Percentiles rank a stretch among this genome's conserved stretches.
These are phyloP conservation scores for Disparrhopalites patrizii DNA, from an alignment of 2,888 invertebrate genomes.

Conservation along the genomic window DNA sequence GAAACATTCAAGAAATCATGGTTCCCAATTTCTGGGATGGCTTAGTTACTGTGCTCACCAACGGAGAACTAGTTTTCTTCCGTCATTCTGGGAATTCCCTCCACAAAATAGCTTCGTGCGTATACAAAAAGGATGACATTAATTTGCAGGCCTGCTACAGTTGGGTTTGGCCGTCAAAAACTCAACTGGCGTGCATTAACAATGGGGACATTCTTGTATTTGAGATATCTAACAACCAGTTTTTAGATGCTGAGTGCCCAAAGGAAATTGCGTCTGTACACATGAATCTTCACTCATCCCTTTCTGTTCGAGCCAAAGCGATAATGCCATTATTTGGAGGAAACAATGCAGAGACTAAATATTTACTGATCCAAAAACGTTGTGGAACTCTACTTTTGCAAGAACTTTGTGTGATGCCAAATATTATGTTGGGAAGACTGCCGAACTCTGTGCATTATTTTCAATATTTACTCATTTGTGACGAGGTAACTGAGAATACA, in stretches of 20 bases:
- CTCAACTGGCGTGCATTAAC: slow-evolving; percentile 29
- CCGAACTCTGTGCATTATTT: slow-evolving; percentile 15
- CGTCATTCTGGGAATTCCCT: slow-evolving; percentile 2
- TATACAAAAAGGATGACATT: background rate
- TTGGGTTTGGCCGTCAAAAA: slow-evolving; percentile 41
- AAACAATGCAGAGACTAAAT: slow-evolving; percentile 9
- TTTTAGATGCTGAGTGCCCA: background rate
- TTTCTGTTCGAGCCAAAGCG: slow-evolving; percentile 16
- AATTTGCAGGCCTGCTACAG: slow-evolving; percentile 25
- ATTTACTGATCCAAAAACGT: slow-evolving; percentile 24
- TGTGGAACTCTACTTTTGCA: slow-evolving; percentile 27
- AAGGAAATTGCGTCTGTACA: background rate
- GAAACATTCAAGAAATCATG: slow-evolving; percentile 31
- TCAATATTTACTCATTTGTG: background rate
- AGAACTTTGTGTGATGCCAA: slow-evolving; percentile 13
- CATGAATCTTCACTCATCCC: background rate
- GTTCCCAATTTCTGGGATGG: slow-evolving; percentile 43
- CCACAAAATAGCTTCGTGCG: background rate
- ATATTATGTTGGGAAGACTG: slow-evolving; percentile 20
- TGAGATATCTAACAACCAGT: slow-evolving; percentile 4
- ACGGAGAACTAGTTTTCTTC: slow-evolving; percentile 30
- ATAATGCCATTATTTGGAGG: slow-evolving; percentile 13
- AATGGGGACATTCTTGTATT: slow-evolving; percentile 12
- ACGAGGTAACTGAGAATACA: slow-evolving; percentile 1
- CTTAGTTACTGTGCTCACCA: slow-evolving; percentile 23